Evolutionary conservation across 2,113 vertebrate species (phyloP), one percentile per base, ranked within the genome.

Genomic region (Anarhynchus alexandrinus): DNA sequence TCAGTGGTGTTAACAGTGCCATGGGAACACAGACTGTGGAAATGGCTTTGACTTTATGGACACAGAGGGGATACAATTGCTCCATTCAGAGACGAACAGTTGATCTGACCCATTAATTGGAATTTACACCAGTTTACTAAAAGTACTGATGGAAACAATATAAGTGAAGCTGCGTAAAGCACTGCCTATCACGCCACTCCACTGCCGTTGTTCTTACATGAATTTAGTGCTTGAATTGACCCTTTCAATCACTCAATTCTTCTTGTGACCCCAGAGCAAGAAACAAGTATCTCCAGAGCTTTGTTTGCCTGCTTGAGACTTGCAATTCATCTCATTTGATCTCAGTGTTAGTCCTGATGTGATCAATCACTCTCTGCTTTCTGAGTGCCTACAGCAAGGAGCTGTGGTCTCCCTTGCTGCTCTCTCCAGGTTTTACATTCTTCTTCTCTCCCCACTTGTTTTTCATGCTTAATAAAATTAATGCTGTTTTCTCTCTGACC

Each of bases 81-180:
- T 55, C 42, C 0, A 0, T 55, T 90, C 57, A 36, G 43, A 89
- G 26, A 49, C 0, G 8, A 42, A 42, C 4, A 45, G 42, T 7
- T 67, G 20, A 62, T 76, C 36, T 74, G 73, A 67, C 3, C 26
- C 0, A 2, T n/a, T 79, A 71, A 70, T 7, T 64, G 23, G 30
- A 74, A 69, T 88, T 90, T 57, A 15, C 11, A 40, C 11, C n/a
- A 52, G 25, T 62, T 72, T 88, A 58, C 83, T 88, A 61, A 47
- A 61, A 38, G 17, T 65, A 14, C 11, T 14, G 36, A 19, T 42
- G n/a, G 42, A 79, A 79, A 59, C 6, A 83, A 38, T 30, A 10
- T 30, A 72, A 55, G 21, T 16, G 64, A 93, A 49, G 20, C 12
- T 57, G 9, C 1, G 1, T 52, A 47, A 82, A 76, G 13, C 42